phyloP scores from a whole-genome alignment of 2,888 invertebrate genomes.

The Phania funesta region DNA sequence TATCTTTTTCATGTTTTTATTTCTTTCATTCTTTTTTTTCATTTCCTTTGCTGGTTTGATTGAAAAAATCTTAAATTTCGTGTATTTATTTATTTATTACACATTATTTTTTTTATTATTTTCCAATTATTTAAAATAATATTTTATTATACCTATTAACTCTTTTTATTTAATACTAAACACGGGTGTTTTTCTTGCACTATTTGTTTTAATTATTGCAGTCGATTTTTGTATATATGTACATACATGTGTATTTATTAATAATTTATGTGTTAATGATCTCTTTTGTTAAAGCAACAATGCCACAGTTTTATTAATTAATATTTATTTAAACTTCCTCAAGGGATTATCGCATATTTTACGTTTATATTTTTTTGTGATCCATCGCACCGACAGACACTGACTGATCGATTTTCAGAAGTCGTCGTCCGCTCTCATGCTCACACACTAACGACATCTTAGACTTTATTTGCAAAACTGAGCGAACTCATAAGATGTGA shows the following conservation, averaged over 20 bases:
- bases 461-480: constrained; percentile 44
- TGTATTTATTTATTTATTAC: not conserved
- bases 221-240: not conserved
- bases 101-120: constrained; percentile 7
- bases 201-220: constrained; percentile 18
- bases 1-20: constrained; percentile 44
- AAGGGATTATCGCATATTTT: not conserved
- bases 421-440: constrained; percentile 9
- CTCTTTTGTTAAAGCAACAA: constrained; percentile 1
- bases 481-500: constrained; percentile 25
- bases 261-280: constrained; percentile 25
- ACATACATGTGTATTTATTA: not conserved
- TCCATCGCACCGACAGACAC: constrained; percentile 4
- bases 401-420: constrained; percentile 7
- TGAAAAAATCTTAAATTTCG: constrained; percentile 8
- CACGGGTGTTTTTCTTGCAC: not conserved
- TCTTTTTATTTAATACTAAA: not conserved
- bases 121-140: constrained; percentile 41
- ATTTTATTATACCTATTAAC: constrained; percentile 10
- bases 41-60: constrained; percentile 30
- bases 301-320: constrained; percentile 5
- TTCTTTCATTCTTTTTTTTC: not conserved
- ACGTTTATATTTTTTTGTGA: constrained; percentile 21
- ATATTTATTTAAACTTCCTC: not conserved
- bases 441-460: constrained; percentile 21